Evolutionary conservation across 2,888 invertebrate species (phyloP), one percentile per base, ranked within the genome.

Genomic region (Galerucella pusilla): DNA sequence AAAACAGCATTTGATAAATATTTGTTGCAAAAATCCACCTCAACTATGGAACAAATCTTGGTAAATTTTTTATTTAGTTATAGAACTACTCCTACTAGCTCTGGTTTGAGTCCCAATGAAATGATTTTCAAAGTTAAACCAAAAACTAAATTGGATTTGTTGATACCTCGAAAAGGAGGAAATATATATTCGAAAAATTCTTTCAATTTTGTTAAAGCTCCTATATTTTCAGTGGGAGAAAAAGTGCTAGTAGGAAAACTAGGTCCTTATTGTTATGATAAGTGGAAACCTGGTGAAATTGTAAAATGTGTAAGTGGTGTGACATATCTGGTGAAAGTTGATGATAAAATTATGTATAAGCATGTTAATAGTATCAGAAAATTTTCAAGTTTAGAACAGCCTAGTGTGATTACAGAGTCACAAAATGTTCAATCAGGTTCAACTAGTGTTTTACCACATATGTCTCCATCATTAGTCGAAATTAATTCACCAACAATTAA

Each of bases 1-100:
- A 70, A 70, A 63, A 16, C 25, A 10, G 59, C 60, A n/a, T 59
- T 70, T 2, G 46, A 70, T 12, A 70, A 28, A 63, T 70, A 42
- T 61, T 42, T 46, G 16, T 28, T 70, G 35, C 45, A 63, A 60
- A 42, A 45, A 10, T 60, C 60, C 9, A 25, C 5, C 7, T 28
- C 1, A 25, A 25, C 60, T 20, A 28, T 60, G 3, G 60, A 60
- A 60, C 60, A 60, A 60, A 46, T 11, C 2, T 1, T 46, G 9
- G 46, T 46, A 9, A 46, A 46, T 46, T 46, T 46, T 46, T 46
- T 46, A 12, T 46, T 46, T 46, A 46, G 46, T 12, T 46, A 46
- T 46, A 46, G 46, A 46, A 46, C 9, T 12, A 46, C 46, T 11
- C 46, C 46, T 12, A 46, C 10, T 46, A 46, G 46, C 12, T 46